Conservation (phyloP, 2,888 invertebrate species). For the Drosophila cracens region DNA sequence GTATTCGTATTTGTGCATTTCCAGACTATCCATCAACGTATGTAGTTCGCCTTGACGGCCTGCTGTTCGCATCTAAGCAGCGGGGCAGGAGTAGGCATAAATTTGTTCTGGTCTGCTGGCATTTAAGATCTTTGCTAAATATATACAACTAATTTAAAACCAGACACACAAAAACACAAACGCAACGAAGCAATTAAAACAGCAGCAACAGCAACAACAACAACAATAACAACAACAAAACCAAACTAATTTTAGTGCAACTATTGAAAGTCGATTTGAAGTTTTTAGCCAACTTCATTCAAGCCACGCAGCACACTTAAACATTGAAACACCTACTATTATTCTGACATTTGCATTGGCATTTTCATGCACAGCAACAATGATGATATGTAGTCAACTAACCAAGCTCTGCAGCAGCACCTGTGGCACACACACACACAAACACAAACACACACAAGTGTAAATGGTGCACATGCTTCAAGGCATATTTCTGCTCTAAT, state of each 20-base stretch:
- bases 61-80: slow-evolving; percentile 9
- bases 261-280: slow-evolving; percentile 21
- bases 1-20: slow-evolving; percentile 17
- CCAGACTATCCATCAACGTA: slow-evolving; percentile 16
- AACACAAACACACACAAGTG: slow-evolving; percentile 20
- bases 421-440: slow-evolving; percentile 26
- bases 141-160: slow-evolving; percentile 21
- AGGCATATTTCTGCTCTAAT: slow-evolving; percentile 82
- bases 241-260: slow-evolving; percentile 43
- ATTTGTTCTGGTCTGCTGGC: slow-evolving; percentile 78
- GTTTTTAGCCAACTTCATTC: background rate
- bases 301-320: slow-evolving; percentile 2
- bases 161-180: slow-evolving; percentile 39
- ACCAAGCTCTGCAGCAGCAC: slow-evolving; percentile 25
- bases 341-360: slow-evolving; percentile 48
- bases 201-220: slow-evolving; percentile 5
- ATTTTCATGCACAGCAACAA: slow-evolving; percentile 38
- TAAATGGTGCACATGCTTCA: slow-evolving; percentile 70
- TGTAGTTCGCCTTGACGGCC: slow-evolving; percentile 18
- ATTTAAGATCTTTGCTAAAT: slow-evolving; percentile 51
- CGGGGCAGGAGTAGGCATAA: slow-evolving; percentile 46
- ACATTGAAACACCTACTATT: slow-evolving; percentile 8
- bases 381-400: slow-evolving; percentile 15
- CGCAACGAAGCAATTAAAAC: slow-evolving; percentile 69
- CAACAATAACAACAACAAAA: slow-evolving; percentile 7